Evolutionary conservation across 2,797 vertebrate species (phyloP), one percentile per base, ranked within the genome.

Genomic region (Artibeus jamaicensis): DNA sequence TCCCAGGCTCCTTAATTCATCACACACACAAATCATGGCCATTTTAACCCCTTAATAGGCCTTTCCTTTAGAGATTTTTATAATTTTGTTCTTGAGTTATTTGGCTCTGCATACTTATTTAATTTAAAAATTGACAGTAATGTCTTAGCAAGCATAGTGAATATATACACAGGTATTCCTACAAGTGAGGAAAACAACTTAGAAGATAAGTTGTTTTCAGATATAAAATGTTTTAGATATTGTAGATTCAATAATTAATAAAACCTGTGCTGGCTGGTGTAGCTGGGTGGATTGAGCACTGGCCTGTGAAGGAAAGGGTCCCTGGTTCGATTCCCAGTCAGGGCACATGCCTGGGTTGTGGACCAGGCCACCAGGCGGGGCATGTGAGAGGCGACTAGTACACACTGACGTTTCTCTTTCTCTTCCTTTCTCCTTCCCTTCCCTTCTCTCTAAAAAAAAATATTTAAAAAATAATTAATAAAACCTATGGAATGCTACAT

Each of bases 151-250:
- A 95, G 62, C 70, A 86, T 22, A 86, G n/a, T 32, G 62, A 83
- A 73, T 68, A 82, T 85, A 90, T n/a, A 90, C 55, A 88, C 65
- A 79, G 42, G 57, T 86, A 96, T 93, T 83, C 34, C 89, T 73
- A 15, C 15, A 97, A 92, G 59, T 94, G 78, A 94, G 68, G 91
- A 96, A 89, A 91, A 81, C n/a, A n/a, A 70, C 26, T 83, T 74
- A 57, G 55, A 57, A 26, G 55, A 65, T 9, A 86, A 70, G 24
- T 78, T 87, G 9, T 93, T 96, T 96, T 95, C 37, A 88, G 32
- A n/a, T 79, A 59, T 46, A 83, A 91, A 89, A 85, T 93, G 12
- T 57, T 89, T 88, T 32, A 88, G 59, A 44, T 71, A n/a, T 79
- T 59, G 74, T 85, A 92, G 16, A 50, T 48, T 91, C 34, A 70